Evolutionary conservation across 2,113 vertebrate species (phyloP).

Genomic region (Puma concolor): DNA sequence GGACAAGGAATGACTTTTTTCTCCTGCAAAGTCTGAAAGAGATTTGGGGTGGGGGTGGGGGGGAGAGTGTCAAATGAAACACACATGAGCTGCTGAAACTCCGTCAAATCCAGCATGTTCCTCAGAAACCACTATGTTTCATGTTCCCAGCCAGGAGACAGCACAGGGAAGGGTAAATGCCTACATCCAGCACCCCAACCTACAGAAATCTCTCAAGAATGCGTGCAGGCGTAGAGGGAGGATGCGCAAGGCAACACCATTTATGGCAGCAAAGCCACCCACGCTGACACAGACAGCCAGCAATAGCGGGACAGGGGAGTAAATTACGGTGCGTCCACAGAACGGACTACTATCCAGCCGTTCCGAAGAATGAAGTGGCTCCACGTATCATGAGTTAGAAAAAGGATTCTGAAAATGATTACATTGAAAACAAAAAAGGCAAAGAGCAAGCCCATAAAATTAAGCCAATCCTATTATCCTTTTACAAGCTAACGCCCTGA

Average conservation of each 20-base stretch:
- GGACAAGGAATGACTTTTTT: constrained; percentile 96
- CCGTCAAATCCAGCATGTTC: not conserved
- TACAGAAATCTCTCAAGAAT: accelerated
- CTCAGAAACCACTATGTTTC: not conserved
- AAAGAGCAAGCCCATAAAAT: not conserved
- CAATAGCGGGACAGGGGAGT: accelerated
- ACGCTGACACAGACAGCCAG: not conserved
- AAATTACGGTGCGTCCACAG: accelerated
- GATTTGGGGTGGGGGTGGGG: not conserved
- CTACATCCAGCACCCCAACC: accelerated
- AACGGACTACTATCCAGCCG: not conserved
- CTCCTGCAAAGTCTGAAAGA: constrained; percentile 92
- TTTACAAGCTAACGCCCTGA: not conserved
- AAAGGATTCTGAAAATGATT: not conserved
- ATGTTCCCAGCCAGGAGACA: not conserved
- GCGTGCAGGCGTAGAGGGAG: not conserved
- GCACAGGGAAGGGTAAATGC: not conserved
- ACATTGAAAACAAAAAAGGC: too few species aligned
- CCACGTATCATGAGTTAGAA: accelerated
- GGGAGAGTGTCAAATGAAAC: not conserved
- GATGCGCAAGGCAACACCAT: not conserved
- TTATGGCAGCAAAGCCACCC: not conserved
- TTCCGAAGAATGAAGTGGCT: not conserved
- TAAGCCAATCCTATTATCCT: not conserved
- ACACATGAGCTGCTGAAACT: not conserved